Conservation (phyloP, 2,113 vertebrate genomes). For the Syngnathus scovelli region DNA sequence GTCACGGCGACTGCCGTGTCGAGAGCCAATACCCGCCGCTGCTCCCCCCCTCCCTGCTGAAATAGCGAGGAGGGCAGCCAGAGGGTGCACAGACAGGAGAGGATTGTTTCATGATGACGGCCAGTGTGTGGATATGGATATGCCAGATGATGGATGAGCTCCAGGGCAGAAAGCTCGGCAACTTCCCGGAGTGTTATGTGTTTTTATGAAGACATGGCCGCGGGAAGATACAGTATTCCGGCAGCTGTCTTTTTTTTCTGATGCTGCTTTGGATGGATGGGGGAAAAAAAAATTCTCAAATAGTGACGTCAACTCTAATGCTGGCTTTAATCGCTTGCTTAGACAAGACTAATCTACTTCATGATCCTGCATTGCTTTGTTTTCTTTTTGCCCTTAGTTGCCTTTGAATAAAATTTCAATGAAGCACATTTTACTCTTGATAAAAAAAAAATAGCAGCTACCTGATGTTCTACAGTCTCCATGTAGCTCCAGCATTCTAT, state of each 20-base stretch:
- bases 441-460: not conserved
- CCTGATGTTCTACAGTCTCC: not conserved
- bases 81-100: conserved; percentile 9
- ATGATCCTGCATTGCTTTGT: too few relatives aligned
- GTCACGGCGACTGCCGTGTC: not conserved
- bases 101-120: conserved; percentile 7
- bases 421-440: not conserved
- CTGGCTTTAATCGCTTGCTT: not conserved
- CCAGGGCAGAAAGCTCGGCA: not conserved
- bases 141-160: conserved; percentile 7
- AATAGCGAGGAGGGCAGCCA: conserved; percentile 8
- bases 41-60: not conserved
- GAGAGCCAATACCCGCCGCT: not conserved
- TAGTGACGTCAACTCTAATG: not conserved
- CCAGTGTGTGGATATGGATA: conserved; percentile 6
- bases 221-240: not conserved
- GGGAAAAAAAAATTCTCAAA: not conserved
- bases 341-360: too few relatives aligned
- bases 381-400: too few relatives aligned
- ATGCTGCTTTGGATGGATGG: not conserved
- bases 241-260: not conserved
- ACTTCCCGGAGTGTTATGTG: conserved; percentile 3
- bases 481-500: too few relatives aligned
- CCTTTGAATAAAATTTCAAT: too few relatives aligned
- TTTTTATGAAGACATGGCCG: conserved; percentile 1